Evolutionary conservation across 1,140 invertebrate species (phyloP).

Genomic region (Lycorma delicatula): DNA sequence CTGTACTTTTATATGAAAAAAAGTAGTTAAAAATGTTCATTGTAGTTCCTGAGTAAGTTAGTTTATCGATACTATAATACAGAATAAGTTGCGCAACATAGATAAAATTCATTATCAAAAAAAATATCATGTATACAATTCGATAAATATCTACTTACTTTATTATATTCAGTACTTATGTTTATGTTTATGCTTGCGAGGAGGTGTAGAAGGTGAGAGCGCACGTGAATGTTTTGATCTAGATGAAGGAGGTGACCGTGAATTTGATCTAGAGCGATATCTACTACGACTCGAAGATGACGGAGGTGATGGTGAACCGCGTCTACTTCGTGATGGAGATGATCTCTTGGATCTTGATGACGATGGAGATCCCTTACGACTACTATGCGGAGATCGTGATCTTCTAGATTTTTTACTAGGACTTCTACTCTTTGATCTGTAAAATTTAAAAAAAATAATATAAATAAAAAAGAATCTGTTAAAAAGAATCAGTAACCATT

Average conservation of each 20-base stretch:
- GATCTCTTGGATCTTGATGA: neutral
- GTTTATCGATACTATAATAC: too few relatives aligned
- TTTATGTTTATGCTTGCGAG: conserved; percentile 44
- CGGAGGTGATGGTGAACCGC: conserved; percentile 28
- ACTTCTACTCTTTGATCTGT: conserved; percentile 23
- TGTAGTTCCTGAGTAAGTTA: too few relatives aligned
- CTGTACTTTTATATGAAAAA: too few relatives aligned
- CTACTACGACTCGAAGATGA: conserved; percentile 10
- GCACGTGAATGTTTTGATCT: conserved; percentile 9
- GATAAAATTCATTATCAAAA: too few relatives aligned
- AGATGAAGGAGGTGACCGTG: conserved; percentile 13
- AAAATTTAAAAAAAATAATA: neutral
- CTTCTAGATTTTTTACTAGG: conserved; percentile 10
- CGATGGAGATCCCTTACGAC: conserved; percentile 7
- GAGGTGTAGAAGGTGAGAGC: conserved; percentile 26
- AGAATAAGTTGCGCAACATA: too few relatives aligned
- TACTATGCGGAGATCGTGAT: conserved; percentile 9
- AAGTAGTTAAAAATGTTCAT: too few relatives aligned
- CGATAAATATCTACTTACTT: too few relatives aligned
- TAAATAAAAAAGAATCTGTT: conserved; percentile 2
- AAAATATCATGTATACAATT: too few relatives aligned
- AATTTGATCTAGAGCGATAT: conserved; percentile 11
- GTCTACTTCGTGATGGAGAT: neutral
- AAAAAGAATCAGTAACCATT: neutral
- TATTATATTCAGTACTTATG: conserved; percentile 48